Base-by-base conservation (phyloP, 92 coral and sea anemone species). In the Umimayanthus kanabou region DNA sequence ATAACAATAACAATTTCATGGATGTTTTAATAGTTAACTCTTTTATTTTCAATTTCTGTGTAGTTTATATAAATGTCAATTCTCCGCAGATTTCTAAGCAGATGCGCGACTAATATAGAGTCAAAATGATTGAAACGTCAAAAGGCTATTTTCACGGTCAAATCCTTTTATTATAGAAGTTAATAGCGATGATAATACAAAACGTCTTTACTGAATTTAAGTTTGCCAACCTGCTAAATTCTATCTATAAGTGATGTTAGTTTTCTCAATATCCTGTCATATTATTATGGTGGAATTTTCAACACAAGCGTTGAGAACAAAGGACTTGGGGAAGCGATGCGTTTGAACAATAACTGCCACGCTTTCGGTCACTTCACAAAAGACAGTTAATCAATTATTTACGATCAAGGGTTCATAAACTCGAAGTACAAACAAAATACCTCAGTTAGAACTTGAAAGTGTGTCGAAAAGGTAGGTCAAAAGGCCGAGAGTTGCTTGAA, bases 271-370 rank as follows among this genome's bases (percentile, higher is more conserved):
- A 70, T 42, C 26, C 78, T 47, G 79, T 28, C 87, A 83, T 47
- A 16, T 83, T 83, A 13, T 69, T 71, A 70, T 45, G 65, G 66
- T 47, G 78, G 77, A 70, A 15, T 69, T 67, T 83, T 83, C 87
- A 83, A 83, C 77, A 67, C 20, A 70, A 67, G 42, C 14, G 28
- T 37, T 40, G 22, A 53, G 29, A 69, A 83, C 87, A 83, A 83
- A 69, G 78, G 39, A 22, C 5, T 70, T 16, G 87, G 45, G 61
- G 57, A 65, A 81, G 26, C 25, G 85, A 83, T 70, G 87, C 87
- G 78, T 70, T 70, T 9, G 78, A 83, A 83, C 87, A 83, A 83
- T 83, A 83, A 77, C 45, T 83, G 87, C 87, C 87, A 83, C 87
- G 87, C 87, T 83, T 28, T 73, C 28, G 43, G 77, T 47, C 14